Conservation (phyloP, 2,888 invertebrate species). For the Cosmia trapezina region DNA sequence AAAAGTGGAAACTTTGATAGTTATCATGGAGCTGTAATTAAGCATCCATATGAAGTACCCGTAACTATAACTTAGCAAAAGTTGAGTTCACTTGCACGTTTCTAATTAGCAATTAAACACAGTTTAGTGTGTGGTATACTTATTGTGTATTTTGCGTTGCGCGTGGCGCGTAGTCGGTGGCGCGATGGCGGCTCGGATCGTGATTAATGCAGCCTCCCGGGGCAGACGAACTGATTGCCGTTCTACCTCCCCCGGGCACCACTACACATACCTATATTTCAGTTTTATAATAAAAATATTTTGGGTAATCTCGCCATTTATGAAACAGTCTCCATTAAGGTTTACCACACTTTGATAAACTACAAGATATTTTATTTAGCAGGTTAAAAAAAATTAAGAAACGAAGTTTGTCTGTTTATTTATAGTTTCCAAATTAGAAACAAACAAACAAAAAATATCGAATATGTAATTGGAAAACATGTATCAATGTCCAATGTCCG, state of each 20-base stretch:
- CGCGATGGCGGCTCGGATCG: conserved; percentile 64
- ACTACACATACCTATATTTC: conserved; percentile 62
- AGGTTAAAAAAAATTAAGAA: background rate
- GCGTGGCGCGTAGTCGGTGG: conserved; percentile 55
- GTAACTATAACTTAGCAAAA: background rate
- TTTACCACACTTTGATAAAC: background rate
- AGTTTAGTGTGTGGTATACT: conserved; percentile 57
- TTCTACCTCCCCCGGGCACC: conserved; percentile 70
- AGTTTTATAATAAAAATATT: conserved; percentile 59
- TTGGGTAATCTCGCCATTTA: conserved; percentile 50
- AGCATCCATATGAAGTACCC: background rate
- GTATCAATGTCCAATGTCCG: background rate
- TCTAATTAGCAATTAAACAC: conserved; percentile 62
- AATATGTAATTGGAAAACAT: conserved; percentile 7
- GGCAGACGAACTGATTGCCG: conserved; percentile 81
- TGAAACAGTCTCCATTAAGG: conserved; percentile 13
- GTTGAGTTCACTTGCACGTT: conserved; percentile 19
- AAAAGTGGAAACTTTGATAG: background rate
- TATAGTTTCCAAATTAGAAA: background rate
- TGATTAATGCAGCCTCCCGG: conserved; percentile 82
- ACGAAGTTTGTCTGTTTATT: background rate
- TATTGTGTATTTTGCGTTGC: conserved; percentile 56
- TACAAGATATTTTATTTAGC: background rate
- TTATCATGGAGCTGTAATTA: background rate
- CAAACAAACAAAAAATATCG: background rate